Evolutionary conservation across 2,797 vertebrate species (phyloP), one percentile per base, ranked within the genome.

Genomic region (Tragopan temminckii): DNA sequence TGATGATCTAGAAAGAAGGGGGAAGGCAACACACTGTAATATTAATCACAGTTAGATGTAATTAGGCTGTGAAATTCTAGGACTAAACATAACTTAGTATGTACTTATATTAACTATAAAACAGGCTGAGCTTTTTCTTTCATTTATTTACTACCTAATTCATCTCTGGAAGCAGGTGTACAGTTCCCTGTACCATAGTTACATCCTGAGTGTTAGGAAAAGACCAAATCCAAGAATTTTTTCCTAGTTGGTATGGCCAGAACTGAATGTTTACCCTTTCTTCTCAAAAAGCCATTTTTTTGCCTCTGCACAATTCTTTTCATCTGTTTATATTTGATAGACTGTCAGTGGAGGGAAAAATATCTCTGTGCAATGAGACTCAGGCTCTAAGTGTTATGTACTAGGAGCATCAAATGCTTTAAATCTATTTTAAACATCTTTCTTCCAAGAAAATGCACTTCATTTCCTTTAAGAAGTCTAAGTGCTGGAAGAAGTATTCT

Each of bases 401-500:
- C 13, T 31, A 45, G 38, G 68, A 88, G 42, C 7, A 70, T 0
- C 6, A 91, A 63, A 71, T 71, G 0, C 7, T 81, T 53, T 43
- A 70, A 23, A 62, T 68, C 40, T 79, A 18, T 92, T 92, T 94
- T 70, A 85, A 80, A 88, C 40, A 72, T 42, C 15, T 62, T 85
- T 29, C 4, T 87, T 75, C 20, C 27, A 89, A 27, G 74, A 79
- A 77, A 80, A 35, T 4, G 67, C 10, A 2, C 7, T 27, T 21
- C 7, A 25, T 69, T 59, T 59, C 10, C 36, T 76, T 50, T 67
- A 45, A 31, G 53, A 43, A 84, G 11, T 50, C 38, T 80, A 21
- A 40, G 15, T 75, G 50, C 20, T 66, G 63, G 43, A 72, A 43
- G 70, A 84, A n/a, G 5, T 93, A 2, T 59, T 63, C 7, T 50